Evolutionary conservation across 1,140 invertebrate genomes (phyloP), one percentile per base, ranked within the genome.

Genomic region (Dinothrombium tinctorium): DNA sequence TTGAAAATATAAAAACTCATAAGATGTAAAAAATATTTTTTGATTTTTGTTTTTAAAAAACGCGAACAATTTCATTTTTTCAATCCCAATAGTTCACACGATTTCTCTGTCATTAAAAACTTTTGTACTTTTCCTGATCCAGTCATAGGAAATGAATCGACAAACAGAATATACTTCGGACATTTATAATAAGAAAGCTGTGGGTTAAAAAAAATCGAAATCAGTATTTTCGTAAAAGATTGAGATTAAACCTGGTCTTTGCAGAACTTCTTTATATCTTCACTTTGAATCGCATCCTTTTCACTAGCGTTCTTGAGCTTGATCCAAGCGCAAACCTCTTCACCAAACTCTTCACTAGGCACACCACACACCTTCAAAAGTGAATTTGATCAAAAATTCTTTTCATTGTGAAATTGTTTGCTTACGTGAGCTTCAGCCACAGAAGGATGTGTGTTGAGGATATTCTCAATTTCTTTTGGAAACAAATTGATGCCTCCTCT

Each of bases 131-230:
- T 89, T 1, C 81, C 81, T 2, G 77, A 78, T 0, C 67, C 60
- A 0, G 80, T 87, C 52, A 73, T 73, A 9, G 82, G 82, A 59
- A 75, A 84, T 21, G 69, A 56, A 0, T 73, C 58, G 0, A 77
- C 61, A 49, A 76, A 68, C 20, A 66, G 50, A 4, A 89, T 56
- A 51, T 79, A 72, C 15, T 65, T 64, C 0, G 83, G 83, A 39
- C 84, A 69, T 60, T 89, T 89, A 51, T 72, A 89, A 49, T 70
- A 63, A 1, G 81, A 68, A 35, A 89, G 65, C 63, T 73, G 23
- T 1, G 35, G 20, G 2, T 14, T 14, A 23, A 11, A 12, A 2
- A 26, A 2, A 38, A 8, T 7, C 19, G 19, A 26, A 4, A 24
- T 23, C 12, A 0, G 20, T 14, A 12, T 12, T 26, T 14, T 41